phyloP scores from a whole-genome alignment of 2,888 invertebrate genomes.

The Chymomyza fuscimana region DNA sequence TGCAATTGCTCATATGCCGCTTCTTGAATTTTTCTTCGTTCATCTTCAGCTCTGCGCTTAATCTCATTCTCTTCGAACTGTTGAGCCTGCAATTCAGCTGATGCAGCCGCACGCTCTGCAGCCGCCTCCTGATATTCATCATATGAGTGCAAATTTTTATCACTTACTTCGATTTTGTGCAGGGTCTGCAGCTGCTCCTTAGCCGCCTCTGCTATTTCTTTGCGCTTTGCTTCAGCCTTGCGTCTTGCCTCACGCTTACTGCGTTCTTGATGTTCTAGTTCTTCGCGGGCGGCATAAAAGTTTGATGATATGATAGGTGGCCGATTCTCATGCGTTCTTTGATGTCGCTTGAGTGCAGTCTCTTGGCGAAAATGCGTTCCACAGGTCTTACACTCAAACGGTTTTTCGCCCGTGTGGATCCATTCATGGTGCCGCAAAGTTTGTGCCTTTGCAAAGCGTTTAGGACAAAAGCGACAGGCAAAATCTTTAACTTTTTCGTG shows the following conservation, averaged over 20 bases:
- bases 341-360: slow-evolving; percentile 76
- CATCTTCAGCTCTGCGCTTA: slow-evolving; percentile 71
- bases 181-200: slow-evolving; percentile 66
- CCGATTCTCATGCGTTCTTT: slow-evolving; percentile 74
- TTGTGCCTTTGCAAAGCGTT: slow-evolving; percentile 78
- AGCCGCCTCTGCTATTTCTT: slow-evolving; percentile 74
- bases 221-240: slow-evolving; percentile 61
- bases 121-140: slow-evolving; percentile 69
- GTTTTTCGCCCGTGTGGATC: slow-evolving; percentile 78
- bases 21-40: slow-evolving; percentile 71
- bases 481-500: slow-evolving; percentile 78
- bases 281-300: slow-evolving; percentile 62
- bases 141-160: slow-evolving; percentile 60
- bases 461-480: slow-evolving; percentile 76
- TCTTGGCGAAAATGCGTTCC: slow-evolving; percentile 77
- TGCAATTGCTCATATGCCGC: slow-evolving; percentile 72
- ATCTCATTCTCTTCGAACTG: slow-evolving; percentile 73
- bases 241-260: slow-evolving; percentile 70
- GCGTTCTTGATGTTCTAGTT: slow-evolving; percentile 65
- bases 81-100: slow-evolving; percentile 73
- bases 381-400: slow-evolving; percentile 76
- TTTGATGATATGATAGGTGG: slow-evolving; percentile 68
- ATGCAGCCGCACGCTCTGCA: slow-evolving; percentile 67
- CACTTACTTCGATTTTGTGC: slow-evolving; percentile 58
- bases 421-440: slow-evolving; percentile 78